Evolutionary conservation across 2,797 vertebrate genomes (phyloP), one percentile per base, ranked within the genome.

Genomic region (Lophius americanus): DNA sequence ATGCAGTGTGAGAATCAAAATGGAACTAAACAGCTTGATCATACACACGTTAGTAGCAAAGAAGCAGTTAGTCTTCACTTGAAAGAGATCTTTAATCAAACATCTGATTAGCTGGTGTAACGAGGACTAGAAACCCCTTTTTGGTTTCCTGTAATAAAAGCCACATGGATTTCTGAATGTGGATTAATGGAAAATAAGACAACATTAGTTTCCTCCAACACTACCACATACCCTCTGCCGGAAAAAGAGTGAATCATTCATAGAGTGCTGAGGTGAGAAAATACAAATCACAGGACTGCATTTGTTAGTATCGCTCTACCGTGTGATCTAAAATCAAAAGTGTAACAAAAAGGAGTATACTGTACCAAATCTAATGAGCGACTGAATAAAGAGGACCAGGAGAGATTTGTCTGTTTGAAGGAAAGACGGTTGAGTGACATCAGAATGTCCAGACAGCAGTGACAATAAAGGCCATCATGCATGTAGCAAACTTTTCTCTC

Each of bases 331-430:
- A 64, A 33, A 72, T 67, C 58, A 75, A 54, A 73, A 63, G 57
- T 46, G 63, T 76, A 67, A 79, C 56, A 81, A 83, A 83, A 79
- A 80, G 58, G 7, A 61, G 42, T 73, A 94, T 94, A 94, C 93
- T 94, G 93, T 94, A 94, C 94, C 94, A 93, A 92, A 90, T 94
- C 94, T 95, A 95, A 91, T n/a, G 94, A 94, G 85, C 92, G 94
- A 94, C 93, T 94, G 93, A 95, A 94, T 91, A 94, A 90, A 92
- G 94, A 94, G 5, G 94, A 94, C 93, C 94, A 94, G 93, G 94
- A 95, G 85, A 95, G 92, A 88, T 94, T 93, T 91, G 93, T 94
- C 94, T 94, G 94, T 94, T 93, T 89, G 51, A 89, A 89, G 84
- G 85, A 91, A 88, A 87, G 80, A 89, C 32, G 72, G 55, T 86